Conservation (phyloP, 1,140 invertebrate genomes). For the Tachypleus tridentatus region DNA sequence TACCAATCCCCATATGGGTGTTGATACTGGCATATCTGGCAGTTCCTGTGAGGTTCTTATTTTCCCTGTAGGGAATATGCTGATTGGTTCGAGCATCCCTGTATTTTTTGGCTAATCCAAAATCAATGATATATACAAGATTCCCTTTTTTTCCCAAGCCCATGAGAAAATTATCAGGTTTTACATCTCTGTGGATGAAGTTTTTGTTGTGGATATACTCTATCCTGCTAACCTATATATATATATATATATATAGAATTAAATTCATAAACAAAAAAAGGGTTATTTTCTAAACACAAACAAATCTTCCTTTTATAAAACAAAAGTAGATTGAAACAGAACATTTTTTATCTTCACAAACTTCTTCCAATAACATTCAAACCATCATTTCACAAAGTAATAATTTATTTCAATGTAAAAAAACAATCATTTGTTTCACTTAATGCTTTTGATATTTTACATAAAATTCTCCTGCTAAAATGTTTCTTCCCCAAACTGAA, state of each 20-base stretch:
- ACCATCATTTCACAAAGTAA: too few relatives aligned
- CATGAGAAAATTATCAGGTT: constrained; percentile 99
- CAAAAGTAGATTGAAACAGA: too few relatives aligned
- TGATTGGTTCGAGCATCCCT: constrained; percentile 67
- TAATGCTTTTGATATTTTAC: too few relatives aligned
- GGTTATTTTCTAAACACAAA: too few relatives aligned
- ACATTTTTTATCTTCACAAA: too few relatives aligned
- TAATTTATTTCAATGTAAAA: too few relatives aligned
- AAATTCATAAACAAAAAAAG: constrained; percentile 31
- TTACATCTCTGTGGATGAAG: constrained; percentile 97
- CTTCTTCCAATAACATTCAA: too few relatives aligned
- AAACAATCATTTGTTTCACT: too few relatives aligned
- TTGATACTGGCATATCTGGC: constrained; percentile 95
- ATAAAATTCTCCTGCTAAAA: too few relatives aligned
- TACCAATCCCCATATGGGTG: constrained; percentile 72
- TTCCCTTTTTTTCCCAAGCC: constrained; percentile 80
- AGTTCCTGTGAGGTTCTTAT: constrained; percentile 93
- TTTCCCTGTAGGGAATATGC: constrained; percentile 87
- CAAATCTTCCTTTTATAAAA: too few relatives aligned
- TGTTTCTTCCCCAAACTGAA: too few relatives aligned
- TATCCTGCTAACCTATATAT: constrained; percentile 78
- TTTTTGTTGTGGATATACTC: constrained; percentile 94
- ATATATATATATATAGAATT: too few relatives aligned
- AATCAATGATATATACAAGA: constrained; percentile 94
- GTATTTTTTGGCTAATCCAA: constrained; percentile 92